phyloP scores from a whole-genome alignment of 2,797 vertebrate species.

The Poecilia velifera region DNA sequence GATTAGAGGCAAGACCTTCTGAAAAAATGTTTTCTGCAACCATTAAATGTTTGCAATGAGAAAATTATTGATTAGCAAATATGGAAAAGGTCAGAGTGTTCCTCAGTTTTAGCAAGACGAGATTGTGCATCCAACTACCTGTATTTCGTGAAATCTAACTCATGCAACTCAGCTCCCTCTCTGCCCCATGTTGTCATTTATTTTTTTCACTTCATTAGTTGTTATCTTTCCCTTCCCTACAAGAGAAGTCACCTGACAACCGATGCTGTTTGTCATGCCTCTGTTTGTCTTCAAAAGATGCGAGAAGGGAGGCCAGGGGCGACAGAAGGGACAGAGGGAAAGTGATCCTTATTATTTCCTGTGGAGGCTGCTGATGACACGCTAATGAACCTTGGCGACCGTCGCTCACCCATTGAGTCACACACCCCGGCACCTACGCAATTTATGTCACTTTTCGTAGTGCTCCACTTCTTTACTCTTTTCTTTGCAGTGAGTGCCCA shows the following conservation, averaged over 20 bases:
- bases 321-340: conserved; percentile 13
- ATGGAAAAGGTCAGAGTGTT: conserved; percentile 36
- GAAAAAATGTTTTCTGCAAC: conserved; percentile 75
- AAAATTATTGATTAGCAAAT: conserved; percentile 76
- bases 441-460: conserved; percentile 61
- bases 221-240: conserved; percentile 54
- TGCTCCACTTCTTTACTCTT: conserved; percentile 42
- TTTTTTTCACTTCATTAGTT: conserved; percentile 66
- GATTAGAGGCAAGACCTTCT: conserved; percentile 22
- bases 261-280: conserved; percentile 56
- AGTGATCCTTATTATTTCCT: conserved; percentile 72
- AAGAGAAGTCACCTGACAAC: conserved; percentile 55
- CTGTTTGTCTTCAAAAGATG: conserved; percentile 57
- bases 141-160: conserved; percentile 17
- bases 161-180: conserved; percentile 22
- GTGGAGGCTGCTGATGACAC: conserved; percentile 80
- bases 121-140: background rate
- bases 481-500: conserved; percentile 21
- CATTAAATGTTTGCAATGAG: conserved; percentile 78
- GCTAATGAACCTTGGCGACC: conserved; percentile 82
- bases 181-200: conserved; percentile 49
- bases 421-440: conserved; percentile 62
- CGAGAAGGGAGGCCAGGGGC: conserved; percentile 2
- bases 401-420: conserved; percentile 65
- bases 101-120: background rate